Evolutionary conservation across 2,113 vertebrate genomes (phyloP), one percentile per base, ranked within the genome.

Genomic region (Bufo gargarizans): DNA sequence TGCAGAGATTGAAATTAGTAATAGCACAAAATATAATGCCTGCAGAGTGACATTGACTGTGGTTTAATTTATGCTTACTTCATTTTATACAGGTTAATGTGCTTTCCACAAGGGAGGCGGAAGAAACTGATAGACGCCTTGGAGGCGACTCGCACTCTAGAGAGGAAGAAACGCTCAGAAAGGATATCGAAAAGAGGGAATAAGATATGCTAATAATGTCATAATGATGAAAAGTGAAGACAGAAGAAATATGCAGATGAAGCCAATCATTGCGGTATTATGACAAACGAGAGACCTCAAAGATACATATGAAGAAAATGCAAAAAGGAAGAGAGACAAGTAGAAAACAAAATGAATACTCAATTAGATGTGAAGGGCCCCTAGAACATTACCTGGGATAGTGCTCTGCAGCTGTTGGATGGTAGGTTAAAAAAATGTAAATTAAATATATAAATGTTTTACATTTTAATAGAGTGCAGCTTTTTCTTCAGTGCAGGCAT

Each of bases 11-110:
- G 58, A 84, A 88, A 82, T 58, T 33, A 78, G 59, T 33, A 84
- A 84, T 63, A 78, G 59, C 59, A 78, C 22, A 69, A 47, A 80
- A 67, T 69, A 84, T 84, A 63, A 88, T 67, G 82, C 16, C 56
- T 33, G 14, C 84, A 19, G 49, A 88, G 67, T 88, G 87, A 84
- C 82, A 88, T 88, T 88, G 72, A 84, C 72, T 84, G 45, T 78
- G 59, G 84, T 84, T 69, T 84, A 77, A 84, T 84, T 84, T 84
- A 84, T 84, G 49, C 81, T 88, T 88, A 77, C 65, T 88, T 88
- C 58, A 84, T 84, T 84, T 88, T n/a, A 84, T 63, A 67, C 87
- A 88, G 87, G 72, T 88, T 84, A 84, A 88, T 88, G 72, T 88
- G 59, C 61, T 84, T 84, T 84, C 50, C 50, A 77, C 11, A 22